These are phyloP conservation scores for Pachyrhynchus sulphureomaculatus DNA, from an alignment of 1,140 invertebrate genomes.

Conservation along the genomic window DNA sequence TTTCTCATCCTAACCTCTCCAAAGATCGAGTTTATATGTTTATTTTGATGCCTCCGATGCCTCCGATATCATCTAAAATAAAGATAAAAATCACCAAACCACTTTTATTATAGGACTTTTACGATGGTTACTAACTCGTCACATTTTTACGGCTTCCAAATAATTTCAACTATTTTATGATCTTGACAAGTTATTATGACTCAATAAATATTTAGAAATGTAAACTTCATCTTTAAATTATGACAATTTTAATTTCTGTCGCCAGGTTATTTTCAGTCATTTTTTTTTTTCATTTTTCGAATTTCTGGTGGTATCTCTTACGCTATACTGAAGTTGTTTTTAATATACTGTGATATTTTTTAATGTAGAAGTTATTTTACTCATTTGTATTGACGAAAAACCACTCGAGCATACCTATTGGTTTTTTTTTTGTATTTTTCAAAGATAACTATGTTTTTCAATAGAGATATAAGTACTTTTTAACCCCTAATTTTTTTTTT, in stretches of 20 bases:
- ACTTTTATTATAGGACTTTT: conserved; percentile 1
- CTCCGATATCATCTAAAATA: neutral
- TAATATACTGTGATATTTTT: too few relatives aligned
- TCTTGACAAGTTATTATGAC: conserved; percentile 43
- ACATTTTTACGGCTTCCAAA: conserved; percentile 2
- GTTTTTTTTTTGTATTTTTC: too few relatives aligned
- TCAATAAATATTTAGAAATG: conserved; percentile 41
- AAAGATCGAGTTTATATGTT: neutral
- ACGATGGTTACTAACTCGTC: conserved; percentile 5
- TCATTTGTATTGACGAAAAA: too few relatives aligned
- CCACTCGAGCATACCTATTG: too few relatives aligned
- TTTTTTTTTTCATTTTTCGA: too few relatives aligned
- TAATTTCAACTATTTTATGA: conserved; percentile 39
- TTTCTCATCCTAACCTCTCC: too few relatives aligned
- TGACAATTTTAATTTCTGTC: conserved; percentile 37
- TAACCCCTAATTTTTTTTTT: too few relatives aligned
- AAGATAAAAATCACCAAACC: conserved; percentile 3
- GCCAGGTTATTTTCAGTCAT: neutral
- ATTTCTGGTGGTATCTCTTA: too few relatives aligned
- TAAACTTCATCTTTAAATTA: conserved; percentile 38
- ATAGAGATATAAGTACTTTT: too few relatives aligned
- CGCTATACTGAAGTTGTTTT: too few relatives aligned
- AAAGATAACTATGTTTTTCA: too few relatives aligned
- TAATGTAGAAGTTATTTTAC: too few relatives aligned
- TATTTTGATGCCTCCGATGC: conserved; percentile 3